These are phyloP conservation scores for Mus spicilegus DNA, from an alignment of 2,113 vertebrate genomes.

Conservation along the genomic window DNA sequence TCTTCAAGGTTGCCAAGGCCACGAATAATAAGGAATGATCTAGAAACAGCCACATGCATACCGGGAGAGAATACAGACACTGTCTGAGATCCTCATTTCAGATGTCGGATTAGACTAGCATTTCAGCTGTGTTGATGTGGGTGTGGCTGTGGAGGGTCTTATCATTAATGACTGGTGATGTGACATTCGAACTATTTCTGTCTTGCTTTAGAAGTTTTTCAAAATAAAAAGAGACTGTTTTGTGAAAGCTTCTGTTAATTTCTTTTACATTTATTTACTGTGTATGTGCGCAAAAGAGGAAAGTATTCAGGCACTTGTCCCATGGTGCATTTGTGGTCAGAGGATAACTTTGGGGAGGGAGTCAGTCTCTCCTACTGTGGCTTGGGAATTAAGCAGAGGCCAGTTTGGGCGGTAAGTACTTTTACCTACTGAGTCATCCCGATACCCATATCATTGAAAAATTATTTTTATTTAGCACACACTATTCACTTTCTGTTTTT, in stretches of 20 bases:
- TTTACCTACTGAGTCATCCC: background rate
- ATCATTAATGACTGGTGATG: background rate
- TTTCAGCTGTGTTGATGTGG: background rate
- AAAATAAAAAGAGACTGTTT: slow-evolving; percentile 32
- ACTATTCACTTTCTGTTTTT: background rate
- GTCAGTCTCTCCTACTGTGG: background rate
- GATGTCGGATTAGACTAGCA: background rate
- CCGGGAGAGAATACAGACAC: background rate
- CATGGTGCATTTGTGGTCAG: background rate
- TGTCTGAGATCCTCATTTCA: background rate
- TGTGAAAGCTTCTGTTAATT: background rate
- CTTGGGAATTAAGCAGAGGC: background rate
- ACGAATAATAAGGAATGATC: background rate
- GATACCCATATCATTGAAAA: too few relatives aligned
- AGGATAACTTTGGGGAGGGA: background rate
- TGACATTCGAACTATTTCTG: background rate
- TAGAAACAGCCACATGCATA: background rate
- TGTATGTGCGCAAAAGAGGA: background rate
- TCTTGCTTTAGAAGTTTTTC: background rate
- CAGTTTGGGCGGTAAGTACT: background rate
- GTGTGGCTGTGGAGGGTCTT: background rate
- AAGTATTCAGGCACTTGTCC: background rate
- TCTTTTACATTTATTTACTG: background rate
- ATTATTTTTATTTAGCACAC: background rate
- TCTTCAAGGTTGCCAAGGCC: background rate